phyloP scores from a whole-genome alignment of 92 coral and sea anemone genomes.

The Diadumene lineata region DNA sequence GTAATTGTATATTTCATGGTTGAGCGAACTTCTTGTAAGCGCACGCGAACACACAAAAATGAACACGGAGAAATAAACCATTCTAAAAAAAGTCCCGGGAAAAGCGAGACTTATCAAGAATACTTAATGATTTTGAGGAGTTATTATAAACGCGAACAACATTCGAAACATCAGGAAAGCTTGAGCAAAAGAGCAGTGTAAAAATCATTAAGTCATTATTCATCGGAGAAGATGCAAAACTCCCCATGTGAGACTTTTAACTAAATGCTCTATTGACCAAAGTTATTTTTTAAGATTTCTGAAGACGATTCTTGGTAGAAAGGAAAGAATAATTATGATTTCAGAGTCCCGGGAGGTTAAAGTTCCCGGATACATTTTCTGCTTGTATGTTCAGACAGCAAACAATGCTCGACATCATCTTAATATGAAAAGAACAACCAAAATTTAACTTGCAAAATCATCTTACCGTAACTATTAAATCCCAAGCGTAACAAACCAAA shows the following conservation, averaged over 20 bases:
- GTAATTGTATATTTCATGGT: constrained; percentile 29
- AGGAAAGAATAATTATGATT: neutral
- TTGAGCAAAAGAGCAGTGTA: neutral
- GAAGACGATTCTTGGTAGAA: neutral
- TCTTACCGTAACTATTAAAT: constrained; percentile 13
- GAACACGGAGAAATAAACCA: constrained; percentile 20
- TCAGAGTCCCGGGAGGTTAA: constrained; percentile 30
- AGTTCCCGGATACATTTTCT: constrained; percentile 29
- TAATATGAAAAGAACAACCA: constrained; percentile 10
- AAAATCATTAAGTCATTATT: neutral
- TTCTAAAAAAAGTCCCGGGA: neutral
- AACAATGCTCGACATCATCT: constrained; percentile 3
- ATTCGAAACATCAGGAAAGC: neutral
- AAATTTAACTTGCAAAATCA: neutral
- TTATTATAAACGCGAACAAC: too few species aligned
- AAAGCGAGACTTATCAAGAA: neutral
- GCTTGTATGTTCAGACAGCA: constrained; percentile 3
- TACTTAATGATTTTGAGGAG: too few species aligned
- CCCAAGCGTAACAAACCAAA: constrained; percentile 29
- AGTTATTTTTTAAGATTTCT: neutral
- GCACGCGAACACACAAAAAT: constrained; percentile 41
- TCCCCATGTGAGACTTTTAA: neutral
- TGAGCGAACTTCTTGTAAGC: constrained; percentile 22
- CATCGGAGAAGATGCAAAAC: neutral
- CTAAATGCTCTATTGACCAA: neutral